phyloP scores from a whole-genome alignment of 2,797 vertebrate species.

The Coracias cyanogaster region DNA sequence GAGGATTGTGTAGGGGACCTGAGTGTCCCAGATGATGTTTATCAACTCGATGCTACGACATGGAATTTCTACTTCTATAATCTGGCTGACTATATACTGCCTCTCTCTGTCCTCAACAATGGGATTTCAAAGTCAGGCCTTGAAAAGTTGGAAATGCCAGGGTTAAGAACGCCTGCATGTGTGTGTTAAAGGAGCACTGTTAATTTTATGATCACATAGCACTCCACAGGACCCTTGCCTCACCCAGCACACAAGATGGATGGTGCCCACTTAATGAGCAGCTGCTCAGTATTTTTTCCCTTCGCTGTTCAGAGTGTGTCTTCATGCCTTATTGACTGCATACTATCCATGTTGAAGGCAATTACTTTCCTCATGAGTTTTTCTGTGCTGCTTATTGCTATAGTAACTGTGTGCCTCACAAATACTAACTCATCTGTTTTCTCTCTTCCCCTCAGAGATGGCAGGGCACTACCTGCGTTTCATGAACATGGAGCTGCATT shows the following conservation, averaged over 20 bases:
- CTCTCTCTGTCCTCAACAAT: background rate
- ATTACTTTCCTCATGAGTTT: conserved; percentile 48
- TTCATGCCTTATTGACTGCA: conserved; percentile 23
- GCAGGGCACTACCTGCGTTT: background rate
- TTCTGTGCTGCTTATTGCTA: conserved; percentile 40
- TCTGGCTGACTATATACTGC: background rate
- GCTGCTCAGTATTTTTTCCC: conserved; percentile 20
- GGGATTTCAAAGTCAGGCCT: background rate
- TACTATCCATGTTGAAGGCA: background rate
- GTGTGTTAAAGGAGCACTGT: background rate
- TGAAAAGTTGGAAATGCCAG: background rate
- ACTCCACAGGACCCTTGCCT: background rate
- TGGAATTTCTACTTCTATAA: background rate
- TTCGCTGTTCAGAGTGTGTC: background rate
- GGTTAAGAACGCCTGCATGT: background rate
- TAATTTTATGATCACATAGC: background rate
- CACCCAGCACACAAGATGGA: background rate
- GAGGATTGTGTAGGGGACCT: background rate
- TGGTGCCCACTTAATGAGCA: conserved; percentile 32
- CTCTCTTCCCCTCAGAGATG: background rate
- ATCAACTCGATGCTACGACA: background rate
- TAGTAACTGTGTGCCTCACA: conserved; percentile 61
- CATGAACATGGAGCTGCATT: background rate
- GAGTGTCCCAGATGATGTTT: background rate
- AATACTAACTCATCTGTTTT: conserved; percentile 19